Percentiles rank a stretch among this genome's conserved stretches.
These are phyloP conservation scores for Macquaria australasica DNA, from an alignment of 2,113 vertebrate genomes.

Conservation along the genomic window DNA sequence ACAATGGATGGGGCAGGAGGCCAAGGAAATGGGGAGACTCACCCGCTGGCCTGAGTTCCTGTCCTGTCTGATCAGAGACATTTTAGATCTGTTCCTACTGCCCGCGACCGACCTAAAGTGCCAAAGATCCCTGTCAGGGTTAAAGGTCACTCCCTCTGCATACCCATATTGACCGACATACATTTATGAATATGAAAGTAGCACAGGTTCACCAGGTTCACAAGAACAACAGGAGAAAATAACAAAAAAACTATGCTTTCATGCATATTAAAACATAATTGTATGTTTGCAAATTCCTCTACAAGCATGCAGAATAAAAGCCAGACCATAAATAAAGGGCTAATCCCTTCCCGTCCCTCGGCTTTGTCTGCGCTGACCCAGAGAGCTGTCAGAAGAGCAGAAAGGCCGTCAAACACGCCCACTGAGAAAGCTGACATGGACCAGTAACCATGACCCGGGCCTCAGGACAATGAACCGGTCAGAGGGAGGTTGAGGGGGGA, in stretches of 20 bases:
- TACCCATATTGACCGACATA: slow-evolving; percentile 31
- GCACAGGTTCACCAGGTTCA: slow-evolving; percentile 37
- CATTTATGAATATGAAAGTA: slow-evolving; percentile 39
- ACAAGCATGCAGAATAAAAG: slow-evolving; percentile 51
- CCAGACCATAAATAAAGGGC: slow-evolving; percentile 55
- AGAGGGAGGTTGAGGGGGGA: slow-evolving; percentile 25
- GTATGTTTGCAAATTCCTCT: slow-evolving; percentile 54
- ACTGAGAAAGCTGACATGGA: slow-evolving; percentile 72
- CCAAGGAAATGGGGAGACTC: slow-evolving; percentile 61
- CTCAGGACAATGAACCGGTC: slow-evolving; percentile 65
- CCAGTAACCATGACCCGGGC: slow-evolving; percentile 71
- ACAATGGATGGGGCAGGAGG: slow-evolving; percentile 74
- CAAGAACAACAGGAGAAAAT: slow-evolving; percentile 20
- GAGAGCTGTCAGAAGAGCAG: slow-evolving; percentile 72
- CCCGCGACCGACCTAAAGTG: slow-evolving; percentile 46
- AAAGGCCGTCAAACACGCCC: slow-evolving; percentile 77
- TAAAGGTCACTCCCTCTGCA: slow-evolving; percentile 60
- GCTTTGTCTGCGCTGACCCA: slow-evolving; percentile 72
- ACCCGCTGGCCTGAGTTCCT: slow-evolving; percentile 63
- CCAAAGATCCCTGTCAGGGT: slow-evolving; percentile 67
- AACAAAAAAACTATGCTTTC: slow-evolving; percentile 9
- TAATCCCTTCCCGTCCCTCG: slow-evolving; percentile 67
- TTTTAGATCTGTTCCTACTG: slow-evolving; percentile 74
- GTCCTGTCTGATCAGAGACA: slow-evolving; percentile 68
- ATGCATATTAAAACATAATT: slow-evolving; percentile 53